Evolutionary conservation across 2,113 vertebrate species (phyloP), one percentile per base, ranked within the genome.

Genomic region (Cichladusa arquata): DNA sequence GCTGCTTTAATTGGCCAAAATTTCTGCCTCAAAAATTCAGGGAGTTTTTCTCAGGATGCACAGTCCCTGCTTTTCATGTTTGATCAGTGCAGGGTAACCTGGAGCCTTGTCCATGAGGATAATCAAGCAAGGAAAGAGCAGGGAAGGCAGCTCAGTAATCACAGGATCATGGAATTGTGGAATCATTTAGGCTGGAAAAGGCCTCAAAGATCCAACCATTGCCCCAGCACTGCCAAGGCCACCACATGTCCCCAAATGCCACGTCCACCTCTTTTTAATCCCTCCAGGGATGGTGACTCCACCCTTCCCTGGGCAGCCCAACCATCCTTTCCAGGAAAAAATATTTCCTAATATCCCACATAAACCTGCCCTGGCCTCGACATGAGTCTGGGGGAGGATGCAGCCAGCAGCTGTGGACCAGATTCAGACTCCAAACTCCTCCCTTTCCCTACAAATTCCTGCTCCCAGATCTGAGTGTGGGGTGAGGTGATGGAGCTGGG

Each of bases 401-500:
- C 73, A 87, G 36, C 22, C 81, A 42, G 69, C 51, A 86, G 22
- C 42, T 47, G 10, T 4, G 40, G 70, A 12, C 20, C 34, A n/a
- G n/a, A 18, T 11, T 33, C 29, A 33, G n/a, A 72, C 29, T 29
- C 40, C 31, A 57, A 18, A 48, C 36, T 33, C 25, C 9, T 92
- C n/a, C 29, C 8, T 70, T 53, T 20, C 47, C 77, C 42, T 54
- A 17, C 34, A 62, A 38, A 44, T 38, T 12, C 34, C 16, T 38
- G 45, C 60, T 70, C 31, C 36, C 1, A 3, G 33, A 15, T 2
- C 5, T 28, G 53, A 36, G 33, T 14, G 10, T 0, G 6, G 42
- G 42, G 23, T 34, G 1, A 54, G 73, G 38, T 12, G 71, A 48
- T 2, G 47, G n/a, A 40, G 40, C 28, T 53, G 70, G 19, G 81